Evolutionary conservation across 2,113 vertebrate genomes (phyloP).

Genomic region (Antechinus stuartii): DNA sequence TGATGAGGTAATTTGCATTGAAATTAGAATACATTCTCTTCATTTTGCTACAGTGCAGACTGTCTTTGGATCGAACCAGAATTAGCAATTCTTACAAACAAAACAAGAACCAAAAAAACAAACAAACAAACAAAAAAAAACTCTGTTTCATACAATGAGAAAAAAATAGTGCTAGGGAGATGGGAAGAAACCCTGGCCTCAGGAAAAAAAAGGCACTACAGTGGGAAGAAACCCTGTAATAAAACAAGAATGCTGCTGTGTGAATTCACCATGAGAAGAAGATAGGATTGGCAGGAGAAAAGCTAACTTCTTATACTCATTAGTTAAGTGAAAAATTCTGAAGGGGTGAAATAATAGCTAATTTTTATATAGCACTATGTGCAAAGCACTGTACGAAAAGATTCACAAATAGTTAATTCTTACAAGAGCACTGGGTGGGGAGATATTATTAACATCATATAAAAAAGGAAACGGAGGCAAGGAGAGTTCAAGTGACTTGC

Average conservation of each 20-base stretch:
- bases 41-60: slow-evolving; percentile 12
- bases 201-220: background rate
- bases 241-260: background rate
- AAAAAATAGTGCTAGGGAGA: background rate
- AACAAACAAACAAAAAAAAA: no score
- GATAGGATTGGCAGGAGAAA: background rate
- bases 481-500: background rate
- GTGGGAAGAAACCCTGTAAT: no score
- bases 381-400: no score
- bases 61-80: background rate
- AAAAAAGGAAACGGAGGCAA: background rate
- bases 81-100: background rate
- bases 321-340: no score
- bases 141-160: background rate
- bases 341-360: background rate
- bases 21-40: slow-evolving; percentile 70
- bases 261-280: background rate
- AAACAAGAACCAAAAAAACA: background rate
- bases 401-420: no score
- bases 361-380: background rate
- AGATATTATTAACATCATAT: no score
- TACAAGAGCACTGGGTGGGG: no score
- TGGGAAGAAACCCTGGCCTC: background rate
- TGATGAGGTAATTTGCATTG: slow-evolving; percentile 53
- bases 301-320: no score